Base-by-base conservation (phyloP, 1,140 invertebrate species). In the Pseudomyrmex gracilis region DNA sequence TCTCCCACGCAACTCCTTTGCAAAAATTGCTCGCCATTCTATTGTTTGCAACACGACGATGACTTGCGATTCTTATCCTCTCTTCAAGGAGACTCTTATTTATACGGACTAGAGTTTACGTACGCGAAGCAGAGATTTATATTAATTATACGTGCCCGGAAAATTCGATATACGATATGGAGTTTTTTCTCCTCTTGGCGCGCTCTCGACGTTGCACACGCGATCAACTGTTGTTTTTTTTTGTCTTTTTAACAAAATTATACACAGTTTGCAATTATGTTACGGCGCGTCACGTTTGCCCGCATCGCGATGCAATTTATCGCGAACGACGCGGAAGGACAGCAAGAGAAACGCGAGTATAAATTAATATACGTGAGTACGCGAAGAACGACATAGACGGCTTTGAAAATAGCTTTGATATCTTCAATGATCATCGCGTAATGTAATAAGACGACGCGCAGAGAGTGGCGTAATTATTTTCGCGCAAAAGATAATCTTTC, bases 141-240 rank as follows among this genome's bases (percentile, higher is more conserved):
- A 80, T 80, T 80, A 80, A 80, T 80, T 71, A 80, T 5, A 34
- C 34, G 66, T 70, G 34, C 64, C 66, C 53, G 66, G 76, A 71
- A 80, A 80, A 80, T 80, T 71, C 66, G 76, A 80, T 71, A 71
- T 80, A 49, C 76, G 76, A 71, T 80, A 80, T 53, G 66, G 15
- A 2, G 15, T 24, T 55, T 55, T 55, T 57, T 66, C 53, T 22
- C 34, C 2, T 2, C 1, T 13, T 34, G 17, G 17, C 24, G 15
- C 34, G 34, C 34, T 13, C 7, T 34, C 20, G 34, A 20, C 49
- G 2, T 49, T 24, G 64, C 7, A 9, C 20, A 17, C 53, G 64
- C 51, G 76, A 80, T 47, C 51, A 47, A 20, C 34, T 34, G 9
- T 15, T 2, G 17, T n/a, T 12, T 67, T 71, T 58, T 70, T 71